Conservation (phyloP, 2,797 vertebrate species). For the Sylvilagus floridanus region DNA sequence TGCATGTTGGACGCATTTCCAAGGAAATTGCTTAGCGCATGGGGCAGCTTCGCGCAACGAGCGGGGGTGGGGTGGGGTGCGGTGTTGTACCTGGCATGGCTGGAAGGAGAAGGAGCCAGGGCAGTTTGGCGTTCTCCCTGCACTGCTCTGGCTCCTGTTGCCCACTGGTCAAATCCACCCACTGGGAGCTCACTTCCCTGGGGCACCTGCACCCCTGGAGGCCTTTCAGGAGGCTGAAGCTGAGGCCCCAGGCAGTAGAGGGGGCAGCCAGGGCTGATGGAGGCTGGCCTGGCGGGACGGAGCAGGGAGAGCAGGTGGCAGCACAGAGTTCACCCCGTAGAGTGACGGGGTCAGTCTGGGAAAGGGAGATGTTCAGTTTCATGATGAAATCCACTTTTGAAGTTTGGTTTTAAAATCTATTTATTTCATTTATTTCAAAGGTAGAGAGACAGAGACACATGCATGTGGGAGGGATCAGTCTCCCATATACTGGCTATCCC, state of each 20-base stretch:
- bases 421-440: too few relatives aligned
- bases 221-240: background rate
- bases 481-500: too few relatives aligned
- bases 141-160: background rate
- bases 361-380: background rate
- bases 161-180: background rate
- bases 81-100: background rate
- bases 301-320: background rate
- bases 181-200: too few relatives aligned
- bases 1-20: background rate
- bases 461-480: too few relatives aligned
- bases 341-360: background rate
- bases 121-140: background rate
- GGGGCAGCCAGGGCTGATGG: too few relatives aligned
- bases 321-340: background rate
- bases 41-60: background rate
- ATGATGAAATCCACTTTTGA: background rate
- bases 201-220: background rate
- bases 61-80: too few relatives aligned
- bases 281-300: background rate
- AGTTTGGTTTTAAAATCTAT: too few relatives aligned
- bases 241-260: background rate
- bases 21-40: background rate
- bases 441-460: too few relatives aligned
- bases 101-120: background rate